Evolutionary conservation across 2,797 vertebrate species (phyloP).

Genomic region (Australoheros facetus): DNA sequence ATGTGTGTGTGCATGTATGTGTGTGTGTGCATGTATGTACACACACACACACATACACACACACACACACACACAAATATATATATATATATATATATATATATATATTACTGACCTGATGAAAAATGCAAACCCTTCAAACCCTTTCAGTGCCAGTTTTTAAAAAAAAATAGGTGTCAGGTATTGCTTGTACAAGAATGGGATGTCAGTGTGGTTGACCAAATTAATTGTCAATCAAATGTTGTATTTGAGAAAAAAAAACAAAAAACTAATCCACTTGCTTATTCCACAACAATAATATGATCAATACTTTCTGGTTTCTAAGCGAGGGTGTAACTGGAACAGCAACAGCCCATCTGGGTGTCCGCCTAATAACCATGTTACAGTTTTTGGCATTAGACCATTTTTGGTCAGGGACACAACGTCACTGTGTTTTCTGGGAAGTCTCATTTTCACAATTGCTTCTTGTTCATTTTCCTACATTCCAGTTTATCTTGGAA

Average conservation of each 20-base stretch:
- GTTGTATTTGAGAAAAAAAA: neutral
- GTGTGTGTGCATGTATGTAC: too few relatives aligned
- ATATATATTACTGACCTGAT: neutral
- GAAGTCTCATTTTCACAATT: neutral
- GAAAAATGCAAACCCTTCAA: neutral
- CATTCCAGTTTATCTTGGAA: neutral
- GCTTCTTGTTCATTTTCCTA: neutral
- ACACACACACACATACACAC: too few relatives aligned
- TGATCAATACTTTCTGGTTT: neutral
- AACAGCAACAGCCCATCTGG: neutral
- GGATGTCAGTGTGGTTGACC: too few relatives aligned
- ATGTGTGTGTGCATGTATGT: too few relatives aligned
- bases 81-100: too few relatives aligned
- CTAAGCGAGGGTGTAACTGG: neutral
- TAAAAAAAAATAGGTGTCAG: too few relatives aligned
- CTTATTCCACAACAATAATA: rapidly evolving
- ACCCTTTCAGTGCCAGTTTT: too few relatives aligned
- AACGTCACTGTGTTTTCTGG: neutral
- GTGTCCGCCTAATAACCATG: neutral
- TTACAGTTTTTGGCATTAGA: neutral
- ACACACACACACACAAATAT: too few relatives aligned
- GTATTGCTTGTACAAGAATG: too few relatives aligned
- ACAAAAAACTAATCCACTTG: neutral
- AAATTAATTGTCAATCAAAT: too few relatives aligned
- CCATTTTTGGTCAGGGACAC: neutral